Base-by-base conservation (phyloP, 2,797 vertebrate genomes). In the Decapterus maruadsi region DNA sequence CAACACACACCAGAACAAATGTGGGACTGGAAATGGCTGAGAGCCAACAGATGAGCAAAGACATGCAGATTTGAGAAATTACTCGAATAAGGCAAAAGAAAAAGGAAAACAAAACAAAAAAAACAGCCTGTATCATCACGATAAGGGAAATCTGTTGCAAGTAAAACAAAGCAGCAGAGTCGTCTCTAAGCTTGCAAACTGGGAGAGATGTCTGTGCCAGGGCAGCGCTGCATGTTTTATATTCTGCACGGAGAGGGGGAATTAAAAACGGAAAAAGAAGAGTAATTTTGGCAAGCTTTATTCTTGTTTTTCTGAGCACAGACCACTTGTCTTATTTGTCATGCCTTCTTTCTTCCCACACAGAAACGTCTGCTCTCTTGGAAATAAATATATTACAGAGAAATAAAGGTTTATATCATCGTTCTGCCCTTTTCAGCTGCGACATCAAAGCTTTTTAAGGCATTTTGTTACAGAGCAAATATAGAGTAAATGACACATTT, bases 401-500 rank as follows among this genome's bases (percentile, higher is more conserved):
- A 79, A 58, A 68, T 42, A 55, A 78, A 77, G 38, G 43, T 64
- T 80, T 56, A 36, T 19, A 46, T n/a, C 38, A 60, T 69, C 31
- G 54, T 42, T 70, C 38, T 40, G 14, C 5, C 46, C 6, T 50
- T 46, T 75, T 67, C 29, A 22, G 63, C 56, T n/a, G 12, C 59
- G 6, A 26, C 20, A 56, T 76, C 17, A 50, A 60, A 61, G 55
- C 61, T 71, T 72, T 63, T 62, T 46, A 59, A 46, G 20, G 56
- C 43, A 53, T 74, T 77, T 71, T 46, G 38, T 75, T 82, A 46
- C 57, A 19, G 34, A 72, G 53, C 59, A 60, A 82, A 75, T 13
- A 58, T 13, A 58, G 56, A 75, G 63, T 63, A 68, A 81, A 85
- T 64, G 57, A 77, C 62, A 78, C 68, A 78, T 57, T 72, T 83